Evolutionary conservation across 2,888 invertebrate genomes (phyloP).

Genomic region (Drosophila cracens): DNA sequence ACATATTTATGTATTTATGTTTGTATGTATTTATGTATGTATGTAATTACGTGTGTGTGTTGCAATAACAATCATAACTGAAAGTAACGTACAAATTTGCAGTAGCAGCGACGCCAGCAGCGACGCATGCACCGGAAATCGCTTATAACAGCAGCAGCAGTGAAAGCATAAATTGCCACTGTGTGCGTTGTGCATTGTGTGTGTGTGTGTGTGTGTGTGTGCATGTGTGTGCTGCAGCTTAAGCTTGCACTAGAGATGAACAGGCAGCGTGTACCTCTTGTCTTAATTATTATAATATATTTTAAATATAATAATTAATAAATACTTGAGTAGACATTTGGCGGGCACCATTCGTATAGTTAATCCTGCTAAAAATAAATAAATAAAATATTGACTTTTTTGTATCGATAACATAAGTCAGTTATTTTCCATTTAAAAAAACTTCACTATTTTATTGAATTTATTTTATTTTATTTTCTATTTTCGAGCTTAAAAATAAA

Average conservation of each 20-base stretch:
- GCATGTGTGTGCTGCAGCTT: slow-evolving; percentile 4
- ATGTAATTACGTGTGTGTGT: not conserved
- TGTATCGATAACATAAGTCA: not conserved
- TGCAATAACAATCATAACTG: slow-evolving; percentile 24
- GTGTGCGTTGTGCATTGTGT: slow-evolving; percentile 1
- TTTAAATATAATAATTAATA: too few relatives aligned
- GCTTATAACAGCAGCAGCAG: slow-evolving; percentile 69
- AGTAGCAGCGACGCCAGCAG: slow-evolving; percentile 47
- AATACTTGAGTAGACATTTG: too few relatives aligned
- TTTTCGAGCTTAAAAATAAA: too few relatives aligned
- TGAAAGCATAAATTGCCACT: slow-evolving; percentile 55
- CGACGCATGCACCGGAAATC: slow-evolving; percentile 81
- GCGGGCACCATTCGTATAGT: too few relatives aligned
- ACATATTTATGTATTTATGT: slow-evolving; percentile 7
- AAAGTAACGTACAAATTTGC: slow-evolving; percentile 63
- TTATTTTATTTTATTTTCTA: not conserved
- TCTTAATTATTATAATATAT: not conserved
- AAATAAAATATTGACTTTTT: not conserved
- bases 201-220: slow-evolving; percentile 8
- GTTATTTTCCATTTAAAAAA: not conserved
- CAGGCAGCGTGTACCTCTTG: not conserved
- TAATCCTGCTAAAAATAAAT: not conserved
- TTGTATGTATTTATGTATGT: not conserved
- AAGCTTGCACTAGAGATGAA: slow-evolving; percentile 45
- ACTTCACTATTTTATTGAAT: not conserved